A percentile compares a stretch with the other conserved stretches of the same genome.
Conservation (phyloP, 2,797 vertebrate genomes). For the Ctenosaura bakeri region DNA sequence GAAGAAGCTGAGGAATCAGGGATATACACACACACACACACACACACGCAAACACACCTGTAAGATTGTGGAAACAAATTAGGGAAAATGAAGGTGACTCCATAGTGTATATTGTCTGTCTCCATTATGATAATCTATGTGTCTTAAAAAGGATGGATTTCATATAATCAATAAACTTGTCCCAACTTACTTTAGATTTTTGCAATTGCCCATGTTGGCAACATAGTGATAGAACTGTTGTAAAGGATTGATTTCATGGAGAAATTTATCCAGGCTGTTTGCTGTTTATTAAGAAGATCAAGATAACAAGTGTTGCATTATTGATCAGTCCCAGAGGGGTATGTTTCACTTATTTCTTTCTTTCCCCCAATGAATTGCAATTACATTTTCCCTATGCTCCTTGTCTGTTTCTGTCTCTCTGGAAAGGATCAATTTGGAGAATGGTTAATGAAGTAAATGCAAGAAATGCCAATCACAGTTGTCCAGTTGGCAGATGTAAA, state of each 20-base stretch:
- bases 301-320: constrained; percentile 77
- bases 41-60: background rate
- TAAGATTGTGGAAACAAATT: constrained; percentile 50
- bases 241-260: constrained; percentile 69
- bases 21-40: background rate
- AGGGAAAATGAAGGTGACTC: constrained; percentile 64
- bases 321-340: constrained; percentile 73
- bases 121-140: constrained; percentile 64
- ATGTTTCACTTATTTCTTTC: constrained; percentile 54
- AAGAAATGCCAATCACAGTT: constrained; percentile 36
- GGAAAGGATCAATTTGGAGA: constrained; percentile 44
- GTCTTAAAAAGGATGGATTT: constrained; percentile 51
- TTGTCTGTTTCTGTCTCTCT: constrained; percentile 44
- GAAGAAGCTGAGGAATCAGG: background rate
- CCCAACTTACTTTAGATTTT: constrained; percentile 60
- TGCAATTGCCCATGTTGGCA: constrained; percentile 41
- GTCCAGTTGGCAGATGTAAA: constrained; percentile 15
- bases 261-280: constrained; percentile 67
- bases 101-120: constrained; percentile 45
- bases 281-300: constrained; percentile 77
- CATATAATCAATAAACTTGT: constrained; percentile 66
- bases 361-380: constrained; percentile 50
- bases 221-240: constrained; percentile 65
- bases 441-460: constrained; percentile 49
- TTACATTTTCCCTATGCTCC: constrained; percentile 66